Base-by-base conservation (phyloP, 2,797 vertebrate genomes). In the Arrhamphus sclerolepis region DNA sequence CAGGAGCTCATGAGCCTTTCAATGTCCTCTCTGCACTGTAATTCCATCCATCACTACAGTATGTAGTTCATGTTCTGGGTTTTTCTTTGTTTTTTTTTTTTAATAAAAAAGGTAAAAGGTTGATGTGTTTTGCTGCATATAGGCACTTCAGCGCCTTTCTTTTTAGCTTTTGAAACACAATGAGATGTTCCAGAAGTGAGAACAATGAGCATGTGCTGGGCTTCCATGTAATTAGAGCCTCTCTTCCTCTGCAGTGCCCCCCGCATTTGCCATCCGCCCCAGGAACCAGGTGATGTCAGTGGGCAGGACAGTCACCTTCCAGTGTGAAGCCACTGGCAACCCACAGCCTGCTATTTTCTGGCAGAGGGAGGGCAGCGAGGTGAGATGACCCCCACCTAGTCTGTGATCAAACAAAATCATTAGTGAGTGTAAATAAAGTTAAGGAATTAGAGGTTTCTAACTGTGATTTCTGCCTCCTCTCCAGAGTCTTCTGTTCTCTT, bases 341-440 rank as follows among this genome's bases (percentile, higher is more conserved):
- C 96, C 96, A 10, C 96, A 96, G 78, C 96, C 96, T 17, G 96
- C 96, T 68, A 97, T 98, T 85, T 98, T 98, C 91, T 98, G 96
- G 96, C 87, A 97, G 85, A 93, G 94, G 86, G 96, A 98, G 71
- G 96, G 96, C 66, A 98, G 96, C 50, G 95, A 96, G 95, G 96
- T 98, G 94, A 89, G 78, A 65, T n/a, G 34, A 38, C 69, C 68
- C 61, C 63, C 57, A 55, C 64, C 50, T 20, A 55, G 46, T 51
- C 66, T 72, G 66, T 73, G 68, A 67, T 79, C 67, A 50, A 59
- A 24, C 68, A 56, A 58, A 82, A 76, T 69, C 49, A 62, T 61
- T 1, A 3, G 65, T 59, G 28, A 21, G 46, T 48, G 39, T 53
- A 62, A 78, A 67, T 65, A 40, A 48, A 60, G 31, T 48, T 48